phyloP scores from a whole-genome alignment of 2,888 invertebrate species.

The Noctua janthe region DNA sequence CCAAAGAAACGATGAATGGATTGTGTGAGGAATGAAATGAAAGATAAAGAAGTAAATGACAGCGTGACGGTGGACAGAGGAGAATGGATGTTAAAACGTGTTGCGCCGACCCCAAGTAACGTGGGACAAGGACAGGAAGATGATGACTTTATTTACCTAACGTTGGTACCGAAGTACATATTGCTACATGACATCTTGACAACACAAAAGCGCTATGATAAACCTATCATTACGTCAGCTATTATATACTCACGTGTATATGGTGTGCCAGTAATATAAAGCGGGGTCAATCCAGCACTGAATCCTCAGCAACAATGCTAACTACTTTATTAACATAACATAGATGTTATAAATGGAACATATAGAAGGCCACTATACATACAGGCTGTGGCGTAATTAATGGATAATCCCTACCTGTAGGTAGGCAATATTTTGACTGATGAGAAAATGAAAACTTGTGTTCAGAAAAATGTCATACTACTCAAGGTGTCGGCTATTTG shows the following conservation, averaged over 20 bases:
- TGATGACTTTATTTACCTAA: background rate
- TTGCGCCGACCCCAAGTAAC: no score
- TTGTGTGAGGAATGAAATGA: no score
- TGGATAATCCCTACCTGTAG: background rate
- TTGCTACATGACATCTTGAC: background rate
- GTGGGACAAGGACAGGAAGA: no score
- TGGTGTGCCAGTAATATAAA: slow-evolving; percentile 64
- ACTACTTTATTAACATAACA: slow-evolving; percentile 88
- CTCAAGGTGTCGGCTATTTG: background rate
- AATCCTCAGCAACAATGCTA: slow-evolving; percentile 87
- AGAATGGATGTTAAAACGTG: no score
- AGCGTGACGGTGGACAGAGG: no score
- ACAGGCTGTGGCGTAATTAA: background rate
- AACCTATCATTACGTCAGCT: slow-evolving; percentile 52
- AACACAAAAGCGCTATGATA: slow-evolving; percentile 42
- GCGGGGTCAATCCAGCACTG: slow-evolving; percentile 80
- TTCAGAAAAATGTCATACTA: background rate
- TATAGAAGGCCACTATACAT: slow-evolving; percentile 77
- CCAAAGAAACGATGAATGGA: no score
- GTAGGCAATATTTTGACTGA: background rate
- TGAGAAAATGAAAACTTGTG: background rate
- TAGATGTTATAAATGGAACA: slow-evolving; percentile 84
- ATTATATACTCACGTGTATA: slow-evolving; percentile 32
- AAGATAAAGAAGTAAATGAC: no score
- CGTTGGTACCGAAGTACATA: background rate